phyloP scores from a whole-genome alignment of 1,140 invertebrate genomes.

The Brachionus koreanus region DNA sequence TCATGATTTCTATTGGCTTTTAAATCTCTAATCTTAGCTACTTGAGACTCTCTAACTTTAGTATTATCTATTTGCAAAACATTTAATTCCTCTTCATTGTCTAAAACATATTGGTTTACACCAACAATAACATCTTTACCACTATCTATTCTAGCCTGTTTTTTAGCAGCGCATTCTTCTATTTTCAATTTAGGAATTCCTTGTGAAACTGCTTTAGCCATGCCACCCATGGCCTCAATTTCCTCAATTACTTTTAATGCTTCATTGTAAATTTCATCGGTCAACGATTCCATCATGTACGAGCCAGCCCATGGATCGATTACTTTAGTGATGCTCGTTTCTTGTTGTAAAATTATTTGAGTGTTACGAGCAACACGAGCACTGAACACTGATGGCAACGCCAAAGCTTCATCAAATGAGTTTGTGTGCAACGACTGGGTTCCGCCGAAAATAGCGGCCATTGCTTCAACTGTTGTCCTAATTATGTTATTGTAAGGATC shows the following conservation, averaged over 20 bases:
- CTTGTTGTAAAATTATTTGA: constrained; percentile 68
- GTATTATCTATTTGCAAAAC: constrained; percentile 66
- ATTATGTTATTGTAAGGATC: constrained; percentile 69
- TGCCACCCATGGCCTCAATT: constrained; percentile 66
- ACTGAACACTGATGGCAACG: constrained; percentile 66
- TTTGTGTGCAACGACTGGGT: constrained; percentile 69
- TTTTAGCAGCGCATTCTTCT: constrained; percentile 67
- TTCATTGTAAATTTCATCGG: constrained; percentile 64
- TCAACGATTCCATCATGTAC: constrained; percentile 67
- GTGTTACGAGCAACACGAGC: constrained; percentile 67
- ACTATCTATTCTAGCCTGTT: constrained; percentile 66
- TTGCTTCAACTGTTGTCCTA: constrained; percentile 65
- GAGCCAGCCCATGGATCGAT: constrained; percentile 69
- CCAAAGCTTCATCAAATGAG: constrained; percentile 67
- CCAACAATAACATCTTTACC: constrained; percentile 66
- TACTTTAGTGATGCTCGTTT: constrained; percentile 66
- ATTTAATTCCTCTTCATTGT: constrained; percentile 63
- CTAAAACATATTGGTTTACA: constrained; percentile 65
- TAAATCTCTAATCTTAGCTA: constrained; percentile 61
- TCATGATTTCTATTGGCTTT: constrained; percentile 49
- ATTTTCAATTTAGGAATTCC: constrained; percentile 68
- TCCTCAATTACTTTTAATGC: constrained; percentile 63
- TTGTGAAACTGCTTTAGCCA: constrained; percentile 66
- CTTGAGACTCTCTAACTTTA: constrained; percentile 63
- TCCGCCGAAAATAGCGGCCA: constrained; percentile 68